Conservation (phyloP, 1,140 invertebrate genomes). For the Aricia agestis region DNA sequence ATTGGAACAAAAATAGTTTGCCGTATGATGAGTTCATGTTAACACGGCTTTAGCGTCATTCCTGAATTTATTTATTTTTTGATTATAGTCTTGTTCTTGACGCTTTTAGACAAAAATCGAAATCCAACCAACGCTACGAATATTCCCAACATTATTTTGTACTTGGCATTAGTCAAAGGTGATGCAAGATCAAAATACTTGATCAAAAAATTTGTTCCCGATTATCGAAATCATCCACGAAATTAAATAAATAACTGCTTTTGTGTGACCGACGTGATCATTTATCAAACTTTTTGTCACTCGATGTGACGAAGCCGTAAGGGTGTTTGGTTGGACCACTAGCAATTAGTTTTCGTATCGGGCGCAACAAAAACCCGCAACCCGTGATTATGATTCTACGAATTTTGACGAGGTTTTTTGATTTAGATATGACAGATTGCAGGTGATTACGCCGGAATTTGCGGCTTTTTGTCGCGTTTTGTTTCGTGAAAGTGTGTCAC, state of each 20-base stretch:
- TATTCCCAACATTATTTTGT: too few relatives aligned
- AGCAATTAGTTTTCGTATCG: slow-evolving; percentile 73
- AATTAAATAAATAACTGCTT: slow-evolving; percentile 1
- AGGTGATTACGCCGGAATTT: slow-evolving; percentile 15
- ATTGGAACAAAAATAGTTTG: too few relatives aligned
- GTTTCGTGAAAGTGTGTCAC: background rate
- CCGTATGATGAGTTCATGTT: too few relatives aligned
- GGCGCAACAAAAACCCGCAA: slow-evolving; percentile 47
- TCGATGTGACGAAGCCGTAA: slow-evolving; percentile 7
- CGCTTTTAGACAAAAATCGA: too few relatives aligned
- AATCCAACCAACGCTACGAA: too few relatives aligned
- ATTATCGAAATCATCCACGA: background rate
- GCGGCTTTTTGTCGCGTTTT: background rate
- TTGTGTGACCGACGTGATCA: background rate
- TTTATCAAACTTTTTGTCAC: background rate
- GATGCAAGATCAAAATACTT: background rate
- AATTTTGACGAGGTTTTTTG: slow-evolving; percentile 48
- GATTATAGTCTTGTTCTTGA: too few relatives aligned
- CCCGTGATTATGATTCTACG: slow-evolving; percentile 53
- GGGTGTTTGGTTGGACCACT: slow-evolving; percentile 45
- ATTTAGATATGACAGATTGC: slow-evolving; percentile 68
- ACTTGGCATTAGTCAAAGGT: too few relatives aligned
- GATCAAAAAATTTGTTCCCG: background rate
- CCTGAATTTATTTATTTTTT: too few relatives aligned
- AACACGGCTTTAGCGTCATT: too few relatives aligned